phyloP scores from a whole-genome alignment of 2,888 invertebrate genomes.

The Danaus chrysippus region DNA sequence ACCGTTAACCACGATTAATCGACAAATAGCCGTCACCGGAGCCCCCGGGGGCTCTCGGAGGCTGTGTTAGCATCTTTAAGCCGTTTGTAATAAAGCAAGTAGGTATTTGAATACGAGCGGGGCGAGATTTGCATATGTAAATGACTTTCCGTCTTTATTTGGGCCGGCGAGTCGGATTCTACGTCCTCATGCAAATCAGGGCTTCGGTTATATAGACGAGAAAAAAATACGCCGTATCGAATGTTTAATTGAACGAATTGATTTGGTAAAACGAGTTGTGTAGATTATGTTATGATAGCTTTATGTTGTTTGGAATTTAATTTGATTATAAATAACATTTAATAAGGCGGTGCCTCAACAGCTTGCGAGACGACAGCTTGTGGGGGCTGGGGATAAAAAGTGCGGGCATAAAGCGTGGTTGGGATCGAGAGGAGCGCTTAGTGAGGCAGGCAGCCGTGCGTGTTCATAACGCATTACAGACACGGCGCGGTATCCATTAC shows the following conservation, averaged over 20 bases:
- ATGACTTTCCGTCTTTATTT: constrained; percentile 73
- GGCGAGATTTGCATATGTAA: constrained; percentile 75
- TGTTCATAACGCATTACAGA: constrained; percentile 44
- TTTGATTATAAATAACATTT: no score
- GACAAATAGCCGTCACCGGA: constrained; percentile 50
- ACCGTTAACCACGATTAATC: constrained; percentile 38
- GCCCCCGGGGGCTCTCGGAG: constrained; percentile 52
- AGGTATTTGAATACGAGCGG: constrained; percentile 73
- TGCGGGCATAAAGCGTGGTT: constrained; percentile 47
- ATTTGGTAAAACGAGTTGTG: not conserved
- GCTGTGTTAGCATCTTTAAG: constrained; percentile 68
- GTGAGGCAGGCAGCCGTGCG: constrained; percentile 67
- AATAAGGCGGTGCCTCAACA: no score
- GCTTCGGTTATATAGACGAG: constrained; percentile 35
- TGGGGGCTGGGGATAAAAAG: constrained; percentile 45
- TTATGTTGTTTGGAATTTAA: no score
- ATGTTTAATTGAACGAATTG: constrained; percentile 30
- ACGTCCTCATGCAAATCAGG: constrained; percentile 63
- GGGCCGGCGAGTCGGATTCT: constrained; percentile 65
- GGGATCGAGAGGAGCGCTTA: constrained; percentile 46
- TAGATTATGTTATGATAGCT: no score
- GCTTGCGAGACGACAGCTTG: constrained; percentile 43
- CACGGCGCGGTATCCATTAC: constrained; percentile 71
- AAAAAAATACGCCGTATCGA: constrained; percentile 27
- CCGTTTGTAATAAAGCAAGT: constrained; percentile 70